Evolutionary conservation across 2,888 invertebrate genomes (phyloP), one percentile per base, ranked within the genome.

Genomic region (Parasteatoda lunata): DNA sequence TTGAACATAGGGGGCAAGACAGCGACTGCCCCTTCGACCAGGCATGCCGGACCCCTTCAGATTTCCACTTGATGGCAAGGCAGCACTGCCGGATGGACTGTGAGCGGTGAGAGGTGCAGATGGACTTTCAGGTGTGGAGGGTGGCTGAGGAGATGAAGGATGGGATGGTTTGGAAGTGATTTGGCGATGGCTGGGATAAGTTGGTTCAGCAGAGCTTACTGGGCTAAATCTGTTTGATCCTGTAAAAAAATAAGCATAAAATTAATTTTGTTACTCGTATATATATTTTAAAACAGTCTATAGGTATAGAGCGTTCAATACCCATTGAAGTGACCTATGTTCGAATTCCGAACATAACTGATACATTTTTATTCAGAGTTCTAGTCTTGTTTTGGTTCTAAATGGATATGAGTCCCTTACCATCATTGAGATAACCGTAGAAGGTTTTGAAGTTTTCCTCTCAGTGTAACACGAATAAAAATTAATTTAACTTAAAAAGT

Each of bases 31-130:
- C 54, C 88, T 65, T 4, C 88, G 69, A 3, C 75, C 69, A 3
- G 75, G 75, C n/a, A 64, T 64, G 30, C 68, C 68, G 1, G 78
- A 30, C 8, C 83, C 77, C 30, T 84, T 84, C 45, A 84, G 59
- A 47, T 84, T 84, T 1, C 73, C 84, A 11, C 76, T 80, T 15
- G 85, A 80, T 45, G 85, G 85, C 11, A 85, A 75, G n/a, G 85
- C 70, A 11, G 85, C 85, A n/a, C 68, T 73, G 2, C 82, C 88
- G 4, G 88, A 88, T 5, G 88, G 88, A 49, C 88, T 88, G 77
- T 77, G 81, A 13, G 87, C 77, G 5, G 77, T 82, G 9, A 84
- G 64, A 15, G 88, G 88, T 1, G 79, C 80, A 7, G 88, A 78
- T 6, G 84, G 84, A 45, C 88, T 84, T 69, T 80, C 52, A 68